Conservation (phyloP, 2,888 invertebrate species). For the Napeogenes inachia region DNA sequence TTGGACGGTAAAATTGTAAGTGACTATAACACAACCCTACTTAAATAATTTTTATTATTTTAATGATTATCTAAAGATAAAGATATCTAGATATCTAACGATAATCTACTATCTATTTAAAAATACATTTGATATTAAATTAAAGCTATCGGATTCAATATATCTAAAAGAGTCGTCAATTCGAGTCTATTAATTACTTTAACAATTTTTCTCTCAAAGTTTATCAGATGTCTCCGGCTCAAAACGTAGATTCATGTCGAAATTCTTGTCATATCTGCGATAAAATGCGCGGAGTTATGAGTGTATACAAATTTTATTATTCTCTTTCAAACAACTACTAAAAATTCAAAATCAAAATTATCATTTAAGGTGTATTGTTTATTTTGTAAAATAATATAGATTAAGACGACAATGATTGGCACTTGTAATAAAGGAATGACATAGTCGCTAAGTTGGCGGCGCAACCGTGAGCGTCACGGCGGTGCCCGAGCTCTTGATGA, state of each 20-base stretch:
- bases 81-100: too few species aligned
- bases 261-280: too few species aligned
- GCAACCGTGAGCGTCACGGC: conserved; percentile 90
- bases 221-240: too few species aligned
- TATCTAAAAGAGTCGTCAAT: conserved; percentile 12
- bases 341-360: too few species aligned
- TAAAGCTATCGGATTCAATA: conserved; percentile 37
- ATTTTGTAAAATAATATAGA: too few species aligned
- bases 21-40: neutral
- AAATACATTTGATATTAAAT: conserved; percentile 32
- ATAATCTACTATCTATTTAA: conserved; percentile 16
- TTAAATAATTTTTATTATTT: conserved; percentile 11
- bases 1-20: conserved; percentile 7
- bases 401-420: too few species aligned
- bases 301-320: too few species aligned
- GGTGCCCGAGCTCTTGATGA: conserved; percentile 97
- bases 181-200: neutral
- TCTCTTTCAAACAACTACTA: too few species aligned
- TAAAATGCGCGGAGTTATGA: too few species aligned
- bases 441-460: conserved; percentile 33
- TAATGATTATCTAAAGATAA: conserved; percentile 5
- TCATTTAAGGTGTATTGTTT: too few species aligned
- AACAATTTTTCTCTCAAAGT: neutral
- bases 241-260: too few species aligned
- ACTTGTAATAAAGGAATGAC: too few species aligned